Percentiles rank a stretch among this genome's conserved stretches.
Conservation (phyloP, 2,113 vertebrate genomes). For the Andinoacara biseriatus region DNA sequence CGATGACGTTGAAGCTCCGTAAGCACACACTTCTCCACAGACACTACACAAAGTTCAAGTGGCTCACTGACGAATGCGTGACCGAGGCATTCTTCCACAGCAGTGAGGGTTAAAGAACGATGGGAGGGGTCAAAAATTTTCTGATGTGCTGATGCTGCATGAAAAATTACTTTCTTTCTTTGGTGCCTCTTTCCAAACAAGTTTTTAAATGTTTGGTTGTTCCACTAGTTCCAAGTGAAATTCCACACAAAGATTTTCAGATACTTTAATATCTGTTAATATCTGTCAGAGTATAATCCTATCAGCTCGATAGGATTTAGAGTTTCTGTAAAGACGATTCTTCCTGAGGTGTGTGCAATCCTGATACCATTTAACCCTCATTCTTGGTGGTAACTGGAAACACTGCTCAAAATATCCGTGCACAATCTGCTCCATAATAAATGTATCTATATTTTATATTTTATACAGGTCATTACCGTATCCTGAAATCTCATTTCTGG, state of each 20-base stretch:
- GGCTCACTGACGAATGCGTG: accelerated
- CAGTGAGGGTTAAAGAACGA: not conserved
- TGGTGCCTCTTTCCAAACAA: too few species aligned
- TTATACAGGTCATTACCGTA: too few species aligned
- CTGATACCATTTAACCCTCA: not conserved
- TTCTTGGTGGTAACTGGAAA: not conserved
- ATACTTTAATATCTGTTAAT: not conserved
- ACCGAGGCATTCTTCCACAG: not conserved
- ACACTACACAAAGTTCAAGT: not conserved
- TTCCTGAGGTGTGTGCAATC: too few species aligned
- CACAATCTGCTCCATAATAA: not conserved
- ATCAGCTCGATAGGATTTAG: too few species aligned
- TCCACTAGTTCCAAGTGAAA: not conserved
- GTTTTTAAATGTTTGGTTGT: accelerated
- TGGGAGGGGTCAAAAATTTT: too few species aligned
- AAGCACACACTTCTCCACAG: not conserved
- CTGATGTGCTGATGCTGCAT: too few species aligned
- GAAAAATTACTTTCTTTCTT: too few species aligned
- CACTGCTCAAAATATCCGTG: not conserved
- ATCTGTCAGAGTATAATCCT: too few species aligned
- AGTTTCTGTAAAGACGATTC: too few species aligned
- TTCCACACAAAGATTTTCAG: not conserved
- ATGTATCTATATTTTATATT: not conserved
- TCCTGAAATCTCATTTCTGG: not conserved
- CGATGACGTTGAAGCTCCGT: not conserved